Base-by-base conservation (phyloP, 2,113 vertebrate genomes). In the Phaethon lepturus region DNA sequence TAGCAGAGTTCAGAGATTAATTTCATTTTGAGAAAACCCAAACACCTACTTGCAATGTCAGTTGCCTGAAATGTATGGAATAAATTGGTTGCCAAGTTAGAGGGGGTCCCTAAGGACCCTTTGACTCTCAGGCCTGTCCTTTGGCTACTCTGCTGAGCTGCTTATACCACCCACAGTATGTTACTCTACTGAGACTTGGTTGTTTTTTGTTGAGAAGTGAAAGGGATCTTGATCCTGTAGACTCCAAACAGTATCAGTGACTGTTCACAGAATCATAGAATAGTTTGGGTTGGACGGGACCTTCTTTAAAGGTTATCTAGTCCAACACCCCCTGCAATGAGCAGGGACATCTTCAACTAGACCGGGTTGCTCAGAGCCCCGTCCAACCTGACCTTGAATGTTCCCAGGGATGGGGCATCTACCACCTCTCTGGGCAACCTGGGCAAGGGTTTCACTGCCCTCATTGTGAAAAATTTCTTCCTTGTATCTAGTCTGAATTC, bases 161-260 rank as follows among this genome's bases (percentile, higher is more conserved):
- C 59, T 74, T 47, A 3, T 8, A 4, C n/a, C 62, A 29, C 35
- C 63, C 63, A 25, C 13, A 7, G n/a, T 3, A 40, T 24, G 0
- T 17, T 15, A 2, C 29, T 23, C 40, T 19, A 2, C 5, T 6
- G 9, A 14, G 45, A 24, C 31, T 13, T 40, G 20, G 1, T 4
- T 82, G 24, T 1, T 35, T 68, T 26, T 11, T 10, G 44, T 2
- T 11, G 33, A 64, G 52, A 28, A 59, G 10, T 11, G 29, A 62
- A 22, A 26, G 49, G 76, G 24, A 72, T 26, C 59, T 56, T 24
- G 0, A 20, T 58, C 50, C 59, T 56, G 4, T 22, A 23, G 24
- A 24, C 23, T 68, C 59, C 60, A n/a, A 8, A 42, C 3, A 3
- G 4, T 7, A 20, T 12, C 64, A 9, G 45, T 11, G 60, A 24